Evolutionary conservation across 2,888 invertebrate species (phyloP).

Genomic region (Idaea dimidiata): DNA sequence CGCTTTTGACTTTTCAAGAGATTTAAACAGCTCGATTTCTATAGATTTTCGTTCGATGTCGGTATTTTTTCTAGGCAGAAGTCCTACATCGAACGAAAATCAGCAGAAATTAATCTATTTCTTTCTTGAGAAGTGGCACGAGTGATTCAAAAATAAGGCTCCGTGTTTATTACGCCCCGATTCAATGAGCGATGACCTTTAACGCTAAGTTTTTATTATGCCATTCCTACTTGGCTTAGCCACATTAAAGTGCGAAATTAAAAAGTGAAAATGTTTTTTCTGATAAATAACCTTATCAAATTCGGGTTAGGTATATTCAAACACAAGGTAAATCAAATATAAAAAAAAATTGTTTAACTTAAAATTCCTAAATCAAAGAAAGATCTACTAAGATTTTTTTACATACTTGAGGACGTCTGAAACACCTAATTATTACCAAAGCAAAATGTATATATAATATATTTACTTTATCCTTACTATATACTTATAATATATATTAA

Average conservation of each 20-base stretch:
- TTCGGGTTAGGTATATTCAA: neutral
- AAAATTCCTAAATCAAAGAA: neutral
- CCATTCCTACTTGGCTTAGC: constrained; percentile 47
- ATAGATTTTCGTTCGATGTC: too few species aligned
- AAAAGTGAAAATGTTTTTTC: constrained; percentile 39
- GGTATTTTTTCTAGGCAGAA: too few species aligned
- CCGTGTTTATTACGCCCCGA: neutral
- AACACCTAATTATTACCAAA: neutral
- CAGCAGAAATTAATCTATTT: too few species aligned
- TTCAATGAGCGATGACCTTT: constrained; percentile 31
- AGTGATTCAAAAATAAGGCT: too few species aligned
- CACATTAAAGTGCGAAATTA: constrained; percentile 47
- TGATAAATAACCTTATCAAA: neutral
- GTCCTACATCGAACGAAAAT: too few species aligned
- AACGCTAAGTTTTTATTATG: constrained; percentile 43
- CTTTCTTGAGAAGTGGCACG: too few species aligned
- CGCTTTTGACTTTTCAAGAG: too few species aligned
- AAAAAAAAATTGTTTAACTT: neutral
- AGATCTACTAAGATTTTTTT: neutral
- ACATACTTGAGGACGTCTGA: neutral
- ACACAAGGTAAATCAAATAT: neutral
- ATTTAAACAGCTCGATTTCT: too few species aligned
- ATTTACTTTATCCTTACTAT: too few species aligned
- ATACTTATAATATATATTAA: too few species aligned
- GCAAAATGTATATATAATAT: too few species aligned